These are phyloP conservation scores for Heliocidaris tuberculata DNA, from an alignment of 35 echinoderm and acorn worm genomes.

Conservation along the genomic window DNA sequence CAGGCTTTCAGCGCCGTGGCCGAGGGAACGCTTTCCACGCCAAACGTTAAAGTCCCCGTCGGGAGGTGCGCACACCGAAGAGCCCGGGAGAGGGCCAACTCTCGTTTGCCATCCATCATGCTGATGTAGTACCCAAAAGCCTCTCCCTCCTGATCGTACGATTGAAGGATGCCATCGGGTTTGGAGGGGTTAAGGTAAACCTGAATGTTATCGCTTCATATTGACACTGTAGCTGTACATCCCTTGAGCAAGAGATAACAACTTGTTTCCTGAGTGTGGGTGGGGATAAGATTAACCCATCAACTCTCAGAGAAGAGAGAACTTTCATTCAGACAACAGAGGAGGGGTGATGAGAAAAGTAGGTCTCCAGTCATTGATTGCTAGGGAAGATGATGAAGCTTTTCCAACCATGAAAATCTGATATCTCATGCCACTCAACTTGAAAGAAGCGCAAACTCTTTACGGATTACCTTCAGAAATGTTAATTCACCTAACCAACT, in stretches of 20 bases:
- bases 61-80: not conserved
- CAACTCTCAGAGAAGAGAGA: not conserved
- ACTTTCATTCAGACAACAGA: not conserved
- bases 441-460: not conserved
- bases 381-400: not conserved
- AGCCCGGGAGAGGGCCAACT: not conserved
- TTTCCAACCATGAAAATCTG: not conserved
- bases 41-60: constrained; percentile 33
- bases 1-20: constrained; percentile 1
- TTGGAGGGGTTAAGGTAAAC: not conserved
- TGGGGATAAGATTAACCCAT: not conserved
- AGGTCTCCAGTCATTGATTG: not conserved
- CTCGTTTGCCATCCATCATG: not conserved
- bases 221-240: not conserved
- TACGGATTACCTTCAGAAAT: not conserved
- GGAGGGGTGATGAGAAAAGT: not conserved
- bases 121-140: not conserved
- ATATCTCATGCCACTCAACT: not conserved
- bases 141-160: not conserved
- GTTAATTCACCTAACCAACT: not conserved
- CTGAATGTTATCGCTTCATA: not conserved
- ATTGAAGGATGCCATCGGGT: not conserved
- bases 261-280: not conserved
- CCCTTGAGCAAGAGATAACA: constrained; percentile 9
- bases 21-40: constrained; percentile 29